Conservation (phyloP, 1,140 invertebrate genomes). For the Bemisia tabaci region DNA sequence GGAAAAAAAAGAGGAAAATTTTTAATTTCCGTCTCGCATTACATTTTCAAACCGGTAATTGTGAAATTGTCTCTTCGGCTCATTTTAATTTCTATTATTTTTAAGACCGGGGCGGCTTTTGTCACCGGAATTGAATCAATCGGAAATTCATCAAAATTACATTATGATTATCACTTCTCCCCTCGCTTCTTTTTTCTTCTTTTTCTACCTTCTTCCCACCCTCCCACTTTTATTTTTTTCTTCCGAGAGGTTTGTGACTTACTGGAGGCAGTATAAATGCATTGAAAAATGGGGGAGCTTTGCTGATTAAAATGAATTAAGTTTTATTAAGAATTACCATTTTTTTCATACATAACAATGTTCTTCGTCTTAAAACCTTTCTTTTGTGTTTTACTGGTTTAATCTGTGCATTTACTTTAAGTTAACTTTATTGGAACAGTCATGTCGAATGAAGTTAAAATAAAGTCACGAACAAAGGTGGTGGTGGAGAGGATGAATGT, state of each 20-base stretch:
- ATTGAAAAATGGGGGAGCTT: background rate
- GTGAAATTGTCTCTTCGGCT: background rate
- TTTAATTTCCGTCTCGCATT: background rate
- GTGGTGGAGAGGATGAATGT: too few species aligned
- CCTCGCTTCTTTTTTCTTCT: background rate
- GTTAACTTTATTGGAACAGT: too few species aligned
- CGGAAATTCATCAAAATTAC: background rate
- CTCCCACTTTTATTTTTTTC: too few species aligned
- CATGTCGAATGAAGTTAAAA: too few species aligned
- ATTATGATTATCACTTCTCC: background rate
- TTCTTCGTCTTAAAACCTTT: too few species aligned
- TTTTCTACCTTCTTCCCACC: too few species aligned
- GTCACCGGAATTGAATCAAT: background rate
- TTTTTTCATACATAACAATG: background rate
- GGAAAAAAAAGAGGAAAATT: too few species aligned
- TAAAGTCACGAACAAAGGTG: too few species aligned
- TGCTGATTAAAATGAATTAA: background rate
- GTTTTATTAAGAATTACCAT: background rate
- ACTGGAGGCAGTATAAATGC: too few species aligned
- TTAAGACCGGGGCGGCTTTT: background rate
- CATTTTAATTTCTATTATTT: constrained; percentile 1
- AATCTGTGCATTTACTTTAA: too few species aligned
- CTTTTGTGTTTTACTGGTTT: too few species aligned
- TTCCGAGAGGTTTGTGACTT: too few species aligned
- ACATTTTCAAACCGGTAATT: background rate